phyloP scores from a whole-genome alignment of 2,888 invertebrate genomes.

The Lagria hirta region DNA sequence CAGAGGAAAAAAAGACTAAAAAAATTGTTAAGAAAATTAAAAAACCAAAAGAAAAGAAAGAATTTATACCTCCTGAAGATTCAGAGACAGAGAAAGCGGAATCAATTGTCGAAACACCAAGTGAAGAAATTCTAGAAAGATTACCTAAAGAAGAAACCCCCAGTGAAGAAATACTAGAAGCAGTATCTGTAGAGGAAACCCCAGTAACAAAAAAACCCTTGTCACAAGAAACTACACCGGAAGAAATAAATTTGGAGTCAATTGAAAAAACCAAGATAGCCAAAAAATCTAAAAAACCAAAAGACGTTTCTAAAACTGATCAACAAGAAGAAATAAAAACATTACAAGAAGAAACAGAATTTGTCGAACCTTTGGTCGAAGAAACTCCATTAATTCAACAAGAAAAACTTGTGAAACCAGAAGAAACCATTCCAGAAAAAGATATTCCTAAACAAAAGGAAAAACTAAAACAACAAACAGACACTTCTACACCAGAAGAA shows the following conservation, averaged over 20 bases:
- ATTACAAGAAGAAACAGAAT: too few species aligned
- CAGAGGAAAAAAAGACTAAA: constrained; percentile 37
- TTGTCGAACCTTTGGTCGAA: too few species aligned
- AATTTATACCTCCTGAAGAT: constrained; percentile 10
- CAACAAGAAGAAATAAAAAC: too few species aligned
- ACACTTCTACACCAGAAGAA: constrained; percentile 39
- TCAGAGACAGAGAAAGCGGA: constrained; percentile 36
- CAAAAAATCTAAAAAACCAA: too few species aligned
- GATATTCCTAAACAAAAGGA: constrained; percentile 29
- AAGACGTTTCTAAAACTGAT: too few species aligned
- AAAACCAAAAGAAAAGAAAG: constrained; percentile 11
- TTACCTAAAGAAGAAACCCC: constrained; percentile 38
- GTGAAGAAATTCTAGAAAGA: constrained; percentile 22
- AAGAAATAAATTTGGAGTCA: too few species aligned
- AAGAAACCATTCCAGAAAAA: constrained; percentile 19
- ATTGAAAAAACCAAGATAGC: too few species aligned
- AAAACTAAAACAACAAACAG: too few species aligned
- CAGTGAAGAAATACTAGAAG: constrained; percentile 22
- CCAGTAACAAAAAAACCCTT: too few species aligned
- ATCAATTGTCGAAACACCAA: constrained; percentile 36
- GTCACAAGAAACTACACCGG: too few species aligned
- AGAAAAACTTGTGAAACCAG: too few species aligned
- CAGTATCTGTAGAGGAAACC: constrained; percentile 30
- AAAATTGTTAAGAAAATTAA: constrained; percentile 11
- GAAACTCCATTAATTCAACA: too few species aligned